Evolutionary conservation across 2,797 vertebrate genomes (phyloP).

Genomic region (Microtus agrestis): DNA sequence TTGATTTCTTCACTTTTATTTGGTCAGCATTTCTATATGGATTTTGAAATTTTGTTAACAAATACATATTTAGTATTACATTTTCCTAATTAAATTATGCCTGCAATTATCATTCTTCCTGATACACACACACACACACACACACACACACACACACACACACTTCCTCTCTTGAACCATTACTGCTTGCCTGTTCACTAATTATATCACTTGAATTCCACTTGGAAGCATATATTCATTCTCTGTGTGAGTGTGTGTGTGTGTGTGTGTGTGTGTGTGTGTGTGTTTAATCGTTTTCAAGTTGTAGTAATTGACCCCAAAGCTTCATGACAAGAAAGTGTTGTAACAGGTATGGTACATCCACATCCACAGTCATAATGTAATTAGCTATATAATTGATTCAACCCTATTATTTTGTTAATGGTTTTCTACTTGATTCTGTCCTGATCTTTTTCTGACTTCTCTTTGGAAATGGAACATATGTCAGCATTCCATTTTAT

Average conservation of each 20-base stretch:
- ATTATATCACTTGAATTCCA: not conserved
- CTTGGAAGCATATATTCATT: not conserved
- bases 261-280: too few relatives aligned
- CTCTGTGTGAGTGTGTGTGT: too few relatives aligned
- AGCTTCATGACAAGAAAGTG: not conserved
- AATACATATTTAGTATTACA: not conserved
- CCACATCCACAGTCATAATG: fast-evolving
- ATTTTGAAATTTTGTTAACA: conserved; percentile 11
- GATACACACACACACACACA: not conserved
- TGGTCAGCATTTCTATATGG: not conserved
- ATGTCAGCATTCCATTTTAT: not conserved
- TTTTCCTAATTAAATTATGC: not conserved
- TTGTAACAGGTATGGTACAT: not conserved
- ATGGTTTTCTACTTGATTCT: not conserved
- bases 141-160: too few relatives aligned
- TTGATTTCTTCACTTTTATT: conserved; percentile 9
- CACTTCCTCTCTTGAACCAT: not conserved
- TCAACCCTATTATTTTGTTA: conserved; percentile 4
- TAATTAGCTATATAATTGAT: not conserved
- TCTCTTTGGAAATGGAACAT: not conserved
- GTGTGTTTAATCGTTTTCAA: not conserved
- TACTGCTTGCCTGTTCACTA: not conserved
- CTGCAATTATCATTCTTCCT: not conserved
- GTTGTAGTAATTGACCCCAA: not conserved
- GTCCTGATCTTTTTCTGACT: not conserved